phyloP scores from a whole-genome alignment of 2,113 vertebrate genomes.

The Nestor notabilis region DNA sequence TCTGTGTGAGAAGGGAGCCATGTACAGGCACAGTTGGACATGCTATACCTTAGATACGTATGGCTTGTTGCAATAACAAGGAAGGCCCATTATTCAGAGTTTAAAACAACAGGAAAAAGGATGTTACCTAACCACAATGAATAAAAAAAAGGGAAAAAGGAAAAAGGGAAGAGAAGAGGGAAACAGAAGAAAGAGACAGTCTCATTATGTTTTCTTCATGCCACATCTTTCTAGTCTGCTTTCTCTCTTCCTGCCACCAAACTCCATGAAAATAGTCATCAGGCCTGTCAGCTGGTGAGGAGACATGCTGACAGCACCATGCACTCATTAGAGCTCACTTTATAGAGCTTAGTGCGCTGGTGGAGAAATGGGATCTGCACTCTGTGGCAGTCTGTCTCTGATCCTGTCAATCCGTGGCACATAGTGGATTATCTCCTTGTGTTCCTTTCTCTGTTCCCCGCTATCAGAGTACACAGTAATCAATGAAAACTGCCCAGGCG shows the following conservation, averaged over 20 bases:
- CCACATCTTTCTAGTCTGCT: background rate
- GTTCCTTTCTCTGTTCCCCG: background rate
- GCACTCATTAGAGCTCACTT: background rate
- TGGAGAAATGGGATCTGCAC: background rate
- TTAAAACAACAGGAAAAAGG: background rate
- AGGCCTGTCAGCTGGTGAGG: slow-evolving; percentile 5
- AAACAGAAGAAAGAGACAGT: background rate
- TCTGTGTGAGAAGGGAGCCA: background rate
- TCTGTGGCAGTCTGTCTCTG: background rate
- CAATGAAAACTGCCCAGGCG: slow-evolving; percentile 90
- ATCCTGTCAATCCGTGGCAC: background rate
- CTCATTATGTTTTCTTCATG: background rate
- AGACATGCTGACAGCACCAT: background rate
- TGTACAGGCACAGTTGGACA: background rate
- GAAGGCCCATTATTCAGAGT: background rate
- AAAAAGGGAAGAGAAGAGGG: background rate
- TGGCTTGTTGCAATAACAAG: background rate
- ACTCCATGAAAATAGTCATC: background rate
- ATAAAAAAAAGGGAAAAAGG: background rate
- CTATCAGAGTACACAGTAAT: slow-evolving; percentile 90
- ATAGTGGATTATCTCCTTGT: fast-evolving
- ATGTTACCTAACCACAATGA: background rate
- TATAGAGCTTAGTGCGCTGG: background rate
- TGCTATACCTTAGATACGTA: background rate
- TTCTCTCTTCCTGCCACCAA: background rate